Conservation (phyloP, 2,888 invertebrate species). For the Thecophora atra region DNA sequence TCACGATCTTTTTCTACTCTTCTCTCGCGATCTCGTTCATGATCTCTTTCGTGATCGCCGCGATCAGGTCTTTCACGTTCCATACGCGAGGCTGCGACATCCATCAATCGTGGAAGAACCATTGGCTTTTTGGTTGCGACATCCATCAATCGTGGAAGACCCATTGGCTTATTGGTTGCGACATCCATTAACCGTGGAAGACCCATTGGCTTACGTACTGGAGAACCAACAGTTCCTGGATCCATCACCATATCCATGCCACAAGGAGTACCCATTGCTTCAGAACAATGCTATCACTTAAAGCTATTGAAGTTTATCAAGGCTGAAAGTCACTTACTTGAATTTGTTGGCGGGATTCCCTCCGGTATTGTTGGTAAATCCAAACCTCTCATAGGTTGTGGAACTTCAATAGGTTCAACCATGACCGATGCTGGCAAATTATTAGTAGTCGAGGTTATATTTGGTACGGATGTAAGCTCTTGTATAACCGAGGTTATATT, state of each 20-base stretch:
- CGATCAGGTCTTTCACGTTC: conserved; percentile 59
- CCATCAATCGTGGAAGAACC: too few species aligned
- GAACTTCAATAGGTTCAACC: conserved; percentile 59
- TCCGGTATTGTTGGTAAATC: conserved; percentile 52
- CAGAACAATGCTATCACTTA: conserved; percentile 24
- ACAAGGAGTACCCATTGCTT: conserved; percentile 57
- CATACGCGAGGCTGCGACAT: conserved; percentile 37
- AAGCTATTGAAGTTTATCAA: neutral
- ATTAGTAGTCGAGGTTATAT: conserved; percentile 54
- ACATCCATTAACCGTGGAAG: conserved; percentile 51
- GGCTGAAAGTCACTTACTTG: conserved; percentile 47
- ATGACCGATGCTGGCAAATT: conserved; percentile 55
- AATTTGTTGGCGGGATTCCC: conserved; percentile 55
- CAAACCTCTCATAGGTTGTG: conserved; percentile 59
- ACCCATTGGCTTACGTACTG: conserved; percentile 57
- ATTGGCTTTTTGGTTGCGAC: too few species aligned
- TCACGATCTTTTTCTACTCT: conserved; percentile 48
- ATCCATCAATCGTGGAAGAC: too few species aligned
- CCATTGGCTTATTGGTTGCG: too few species aligned
- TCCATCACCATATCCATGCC: conserved; percentile 56
- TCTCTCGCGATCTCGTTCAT: conserved; percentile 65
- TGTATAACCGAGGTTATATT: conserved; percentile 75
- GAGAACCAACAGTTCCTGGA: conserved; percentile 45
- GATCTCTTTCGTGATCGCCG: conserved; percentile 46
- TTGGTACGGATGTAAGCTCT: conserved; percentile 74